Evolutionary conservation across 2,888 invertebrate species (phyloP).

Genomic region (Lampropteryx suffumata): DNA sequence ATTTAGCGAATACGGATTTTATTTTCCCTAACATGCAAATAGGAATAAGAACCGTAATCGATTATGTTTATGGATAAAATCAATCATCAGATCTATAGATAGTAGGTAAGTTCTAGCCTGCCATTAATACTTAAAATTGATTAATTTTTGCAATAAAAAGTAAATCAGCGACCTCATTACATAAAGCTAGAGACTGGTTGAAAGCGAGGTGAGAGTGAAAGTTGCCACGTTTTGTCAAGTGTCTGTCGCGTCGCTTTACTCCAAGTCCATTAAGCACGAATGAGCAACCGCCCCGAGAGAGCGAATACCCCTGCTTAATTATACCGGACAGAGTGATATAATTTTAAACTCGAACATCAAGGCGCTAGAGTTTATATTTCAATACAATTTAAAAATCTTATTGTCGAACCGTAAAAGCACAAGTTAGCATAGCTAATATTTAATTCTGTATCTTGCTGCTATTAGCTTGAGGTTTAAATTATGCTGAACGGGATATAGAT

Average conservation of each 20-base stretch:
- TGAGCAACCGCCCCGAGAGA: slow-evolving; percentile 80
- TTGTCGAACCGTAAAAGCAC: slow-evolving; percentile 51
- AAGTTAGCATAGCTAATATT: slow-evolving; percentile 15
- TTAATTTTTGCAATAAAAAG: slow-evolving; percentile 17
- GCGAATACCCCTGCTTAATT: slow-evolving; percentile 74
- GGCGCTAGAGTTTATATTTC: slow-evolving; percentile 49
- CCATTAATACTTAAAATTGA: too few relatives aligned
- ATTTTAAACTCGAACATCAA: slow-evolving; percentile 19
- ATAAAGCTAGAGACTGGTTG: slow-evolving; percentile 61
- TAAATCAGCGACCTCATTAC: slow-evolving; percentile 45
- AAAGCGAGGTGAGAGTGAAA: slow-evolving; percentile 76
- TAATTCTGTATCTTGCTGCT: slow-evolving; percentile 1
- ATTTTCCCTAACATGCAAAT: too few relatives aligned
- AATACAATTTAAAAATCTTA: slow-evolving; percentile 31
- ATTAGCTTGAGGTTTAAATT: slow-evolving; percentile 2
- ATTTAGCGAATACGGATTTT: too few relatives aligned
- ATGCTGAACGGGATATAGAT: neutral
- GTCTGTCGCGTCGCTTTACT: slow-evolving; percentile 66
- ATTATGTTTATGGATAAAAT: too few relatives aligned
- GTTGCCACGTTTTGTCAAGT: slow-evolving; percentile 79
- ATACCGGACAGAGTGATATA: slow-evolving; percentile 37
- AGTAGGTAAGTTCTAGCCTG: too few relatives aligned
- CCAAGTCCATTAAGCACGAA: slow-evolving; percentile 80
- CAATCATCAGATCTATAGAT: too few relatives aligned
- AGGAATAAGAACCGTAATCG: too few relatives aligned